A percentile compares a stretch with the other conserved stretches of the same genome.
These are phyloP conservation scores for Delichon dasypus DNA, from an alignment of 2,797 vertebrate genomes.

Conservation along the genomic window DNA sequence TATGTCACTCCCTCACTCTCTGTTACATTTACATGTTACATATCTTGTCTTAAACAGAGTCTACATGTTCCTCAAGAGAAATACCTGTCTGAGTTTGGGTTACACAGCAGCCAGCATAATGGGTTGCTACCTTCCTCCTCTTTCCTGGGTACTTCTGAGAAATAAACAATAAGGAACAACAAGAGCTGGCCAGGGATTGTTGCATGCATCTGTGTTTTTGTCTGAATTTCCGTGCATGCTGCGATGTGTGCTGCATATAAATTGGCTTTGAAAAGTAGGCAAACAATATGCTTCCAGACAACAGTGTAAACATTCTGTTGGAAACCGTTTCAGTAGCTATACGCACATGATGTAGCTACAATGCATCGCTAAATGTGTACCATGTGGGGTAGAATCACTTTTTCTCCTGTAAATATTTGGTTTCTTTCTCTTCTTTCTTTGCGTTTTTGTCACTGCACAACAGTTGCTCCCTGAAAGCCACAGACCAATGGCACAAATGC, in stretches of 20 bases:
- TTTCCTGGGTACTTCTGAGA: neutral
- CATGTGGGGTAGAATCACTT: conserved; percentile 5
- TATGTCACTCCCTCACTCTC: conserved; percentile 37
- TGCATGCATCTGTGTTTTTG: conserved; percentile 66
- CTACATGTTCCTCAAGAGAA: neutral
- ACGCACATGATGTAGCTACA: conserved; percentile 45
- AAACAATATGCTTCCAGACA: conserved; percentile 57
- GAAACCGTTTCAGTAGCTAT: conserved; percentile 55
- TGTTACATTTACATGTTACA: neutral
- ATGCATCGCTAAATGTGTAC: conserved; percentile 55
- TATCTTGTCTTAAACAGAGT: neutral
- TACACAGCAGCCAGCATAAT: neutral
- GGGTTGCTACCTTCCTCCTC: neutral
- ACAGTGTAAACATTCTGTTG: conserved; percentile 52
- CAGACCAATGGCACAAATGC: neutral
- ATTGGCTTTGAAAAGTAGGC: conserved; percentile 46
- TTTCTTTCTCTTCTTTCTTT: conserved; percentile 19
- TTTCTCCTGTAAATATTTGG: conserved; percentile 41
- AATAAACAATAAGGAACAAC: neutral
- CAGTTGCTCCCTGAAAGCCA: conserved; percentile 16
- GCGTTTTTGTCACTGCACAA: neutral
- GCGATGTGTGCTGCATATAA: conserved; percentile 68
- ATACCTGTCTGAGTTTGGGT: neutral
- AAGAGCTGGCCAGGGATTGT: conserved; percentile 12
- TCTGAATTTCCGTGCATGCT: conserved; percentile 65